Evolutionary conservation across 2,888 invertebrate species (phyloP).

Genomic region (Melitaea athalia): DNA sequence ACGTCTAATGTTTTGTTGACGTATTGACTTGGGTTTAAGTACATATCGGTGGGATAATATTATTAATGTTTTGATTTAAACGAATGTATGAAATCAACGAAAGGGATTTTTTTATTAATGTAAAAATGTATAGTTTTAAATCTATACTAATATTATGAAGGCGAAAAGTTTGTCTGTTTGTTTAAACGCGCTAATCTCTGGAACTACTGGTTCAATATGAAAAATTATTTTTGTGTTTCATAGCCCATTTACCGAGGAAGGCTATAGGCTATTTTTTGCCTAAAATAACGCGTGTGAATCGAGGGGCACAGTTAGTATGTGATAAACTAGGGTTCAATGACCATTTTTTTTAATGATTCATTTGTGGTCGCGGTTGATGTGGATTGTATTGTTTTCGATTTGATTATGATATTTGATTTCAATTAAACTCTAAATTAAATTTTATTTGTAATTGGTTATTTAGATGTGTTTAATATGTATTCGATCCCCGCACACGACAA

Average conservation of each 20-base stretch:
- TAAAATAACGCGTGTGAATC: no score
- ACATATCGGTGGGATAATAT: slow-evolving; percentile 12
- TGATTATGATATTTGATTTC: background rate
- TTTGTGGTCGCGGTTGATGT: background rate
- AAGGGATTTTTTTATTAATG: slow-evolving; percentile 1
- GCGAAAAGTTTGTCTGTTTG: no score
- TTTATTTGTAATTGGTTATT: background rate
- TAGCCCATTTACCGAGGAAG: no score
- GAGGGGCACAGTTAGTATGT: no score
- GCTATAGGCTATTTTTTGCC: no score
- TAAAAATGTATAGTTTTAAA: background rate
- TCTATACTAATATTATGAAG: no score
- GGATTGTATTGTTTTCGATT: background rate
- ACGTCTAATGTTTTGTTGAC: slow-evolving; percentile 38
- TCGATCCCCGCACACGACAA: no score
- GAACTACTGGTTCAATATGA: no score
- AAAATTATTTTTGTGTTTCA: no score
- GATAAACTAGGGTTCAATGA: background rate
- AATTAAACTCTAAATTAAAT: background rate
- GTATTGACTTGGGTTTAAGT: slow-evolving; percentile 35
- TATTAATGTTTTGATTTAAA: slow-evolving; percentile 9
- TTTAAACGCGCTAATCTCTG: no score
- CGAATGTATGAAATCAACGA: background rate
- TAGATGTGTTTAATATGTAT: no score
- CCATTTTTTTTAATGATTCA: background rate